Base-by-base conservation (phyloP, 2,797 vertebrate genomes). In the Lerista edwardsae region DNA sequence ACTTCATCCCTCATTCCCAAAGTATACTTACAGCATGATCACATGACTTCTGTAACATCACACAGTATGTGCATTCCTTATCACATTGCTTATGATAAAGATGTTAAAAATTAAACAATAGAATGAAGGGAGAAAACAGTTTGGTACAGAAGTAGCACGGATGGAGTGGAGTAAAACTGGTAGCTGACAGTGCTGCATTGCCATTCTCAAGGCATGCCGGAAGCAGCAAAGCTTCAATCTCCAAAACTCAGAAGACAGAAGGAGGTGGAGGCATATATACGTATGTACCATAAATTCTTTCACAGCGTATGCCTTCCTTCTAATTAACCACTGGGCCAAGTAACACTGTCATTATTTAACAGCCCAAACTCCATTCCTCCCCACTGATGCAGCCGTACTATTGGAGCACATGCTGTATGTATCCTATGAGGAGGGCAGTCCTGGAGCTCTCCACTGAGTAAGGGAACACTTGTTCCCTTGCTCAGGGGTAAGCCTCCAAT, bases 311-410 rank as follows among this genome's bases (percentile, higher is more conserved):
- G 77, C 64, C 79, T 67, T 3, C 15, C 78, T 75, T 17, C 29
- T 77, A 84, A 80, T 87, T 91, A 92, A 88, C 84, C 7, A 75
- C 72, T 84, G 84, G 84, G 74, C 29, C 86, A 89, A 77, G 79
- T 0, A 84, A 6, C 65, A 81, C 59, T 89, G 79, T 57, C 78
- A 82, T 67, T 75, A 88, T 57, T 81, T 12, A 90, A 84, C 41
- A 44, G 41, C 8, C 41, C 41, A 44, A 44, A 44, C 41, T 8
- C 41, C 41, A n/a, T n/a, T n/a, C 41, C 41, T 4, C 41, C 41
- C 41, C 41, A 44, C 41, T 4, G 41, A 44, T 44, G 41, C 41
- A 44, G 41, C 41, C 8, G 41, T 8, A 44, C 41, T 8, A 44
- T 44, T 8, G 8, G 41, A 44, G 41, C 41, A 44, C 41, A 44